Percentiles rank a stretch among this genome's conserved stretches.
These are phyloP conservation scores for Aeoliscus strigatus DNA, from an alignment of 2,797 vertebrate species.

Conservation along the genomic window DNA sequence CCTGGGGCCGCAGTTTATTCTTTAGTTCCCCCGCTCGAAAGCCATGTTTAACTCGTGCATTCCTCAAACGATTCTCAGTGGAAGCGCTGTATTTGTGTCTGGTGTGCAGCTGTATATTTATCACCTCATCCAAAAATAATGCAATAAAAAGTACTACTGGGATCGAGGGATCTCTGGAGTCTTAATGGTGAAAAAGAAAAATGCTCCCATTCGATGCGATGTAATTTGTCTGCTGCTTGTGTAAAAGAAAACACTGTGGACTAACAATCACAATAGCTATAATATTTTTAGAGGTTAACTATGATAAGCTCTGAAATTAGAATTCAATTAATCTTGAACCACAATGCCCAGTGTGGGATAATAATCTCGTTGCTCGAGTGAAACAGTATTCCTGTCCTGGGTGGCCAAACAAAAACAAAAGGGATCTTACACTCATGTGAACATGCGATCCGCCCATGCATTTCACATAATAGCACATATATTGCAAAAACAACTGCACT, in stretches of 20 bases:
- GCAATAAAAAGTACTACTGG: slow-evolving; percentile 46
- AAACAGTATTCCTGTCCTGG: slow-evolving; percentile 41
- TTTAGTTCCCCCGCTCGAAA: too few species aligned
- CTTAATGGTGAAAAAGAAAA: slow-evolving; percentile 53
- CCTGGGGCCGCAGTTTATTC: too few species aligned
- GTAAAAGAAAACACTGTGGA: slow-evolving; percentile 57
- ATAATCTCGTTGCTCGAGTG: slow-evolving; percentile 48
- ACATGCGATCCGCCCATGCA: slow-evolving; percentile 56
- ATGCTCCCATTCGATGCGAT: slow-evolving; percentile 50
- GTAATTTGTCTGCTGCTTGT: slow-evolving; percentile 51
- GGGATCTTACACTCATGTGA: slow-evolving; percentile 54
- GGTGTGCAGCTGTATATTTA: slow-evolving; percentile 45
- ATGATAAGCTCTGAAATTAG: slow-evolving; percentile 65
- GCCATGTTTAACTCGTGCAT: too few species aligned
- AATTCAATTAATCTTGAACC: slow-evolving; percentile 66
- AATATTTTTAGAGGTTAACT: slow-evolving; percentile 50
- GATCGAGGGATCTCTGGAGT: slow-evolving; percentile 37
- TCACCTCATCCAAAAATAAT: slow-evolving; percentile 53
- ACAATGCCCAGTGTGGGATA: slow-evolving; percentile 62
- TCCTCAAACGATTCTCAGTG: too few species aligned
- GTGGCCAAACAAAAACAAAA: slow-evolving; percentile 54
- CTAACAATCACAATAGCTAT: slow-evolving; percentile 57
- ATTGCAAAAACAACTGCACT: slow-evolving; percentile 64
- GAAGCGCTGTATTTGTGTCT: slow-evolving; percentile 19
- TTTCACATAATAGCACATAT: slow-evolving; percentile 63